Base-by-base conservation (phyloP, 2,797 vertebrate genomes). In the Spatula clypeata region DNA sequence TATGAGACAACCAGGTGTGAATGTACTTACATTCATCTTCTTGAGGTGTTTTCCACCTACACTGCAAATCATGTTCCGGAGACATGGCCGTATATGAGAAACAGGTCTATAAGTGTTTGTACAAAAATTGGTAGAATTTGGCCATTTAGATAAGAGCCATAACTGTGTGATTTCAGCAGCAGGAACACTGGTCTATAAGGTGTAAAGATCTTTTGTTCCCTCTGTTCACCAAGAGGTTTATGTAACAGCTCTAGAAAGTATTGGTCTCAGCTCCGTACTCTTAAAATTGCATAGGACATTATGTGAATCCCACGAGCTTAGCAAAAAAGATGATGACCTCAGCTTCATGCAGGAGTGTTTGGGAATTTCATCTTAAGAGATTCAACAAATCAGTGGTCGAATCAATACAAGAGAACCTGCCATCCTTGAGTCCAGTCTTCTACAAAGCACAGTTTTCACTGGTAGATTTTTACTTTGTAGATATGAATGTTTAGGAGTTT, bases 271-370 rank as follows among this genome's bases (percentile, higher is more conserved):
- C 49, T 74, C 54, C 2, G 0, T 66, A 23, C 64, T 84, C 64
- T 83, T 57, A 57, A 91, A 88, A 87, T 51, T 61, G 44, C 13
- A 3, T 65, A 40, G 32, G 32, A 87, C 93, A 88, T 69, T 0
- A 80, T 47, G 53, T 44, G 72, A 94, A 72, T 86, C 77, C 54
- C 24, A 31, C 51, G n/a, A 9, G 20, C 61, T 81, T 72, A 61
- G 87, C 66, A 91, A 29, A 88, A 94, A 81, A 79, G 27, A 11
- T 13, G 64, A 79, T 74, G 58, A 80, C n/a, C 79, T 91, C 54
- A 85, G 69, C 40, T 87, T 80, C 74, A 38, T 73, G 32, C 31
- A 73, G 27, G 44, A 13, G 16, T 64, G 17, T 66, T 80, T 62
- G 62, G 31, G 27, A 57, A 79, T 91, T 88, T 93, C 24, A 66